Base-by-base conservation (phyloP, 2,797 vertebrate genomes). In the Rhynchotus rufescens region DNA sequence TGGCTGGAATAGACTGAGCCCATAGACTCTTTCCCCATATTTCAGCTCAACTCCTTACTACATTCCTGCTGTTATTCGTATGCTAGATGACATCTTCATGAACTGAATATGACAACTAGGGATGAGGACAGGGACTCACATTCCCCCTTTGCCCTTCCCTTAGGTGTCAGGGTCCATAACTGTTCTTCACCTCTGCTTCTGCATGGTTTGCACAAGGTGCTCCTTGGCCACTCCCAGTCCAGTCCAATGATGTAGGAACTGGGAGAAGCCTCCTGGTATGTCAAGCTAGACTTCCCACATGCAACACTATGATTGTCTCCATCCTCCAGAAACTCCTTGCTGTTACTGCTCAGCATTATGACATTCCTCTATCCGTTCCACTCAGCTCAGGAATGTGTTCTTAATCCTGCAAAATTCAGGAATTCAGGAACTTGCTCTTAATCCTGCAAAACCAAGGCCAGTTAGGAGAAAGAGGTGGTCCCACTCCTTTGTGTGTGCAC, bases 1-100 rank as follows among this genome's bases (percentile, higher is more conserved):
- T 17, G 73, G 56, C 28, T 7, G 13, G 6, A 38, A 9, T 38
- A 51, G 51, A 36, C 16, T 0, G 3, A 28, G 16, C 28, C 21
- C 28, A n/a, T n/a, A n/a, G n/a, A n/a, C n/a, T 32, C 68, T 56
- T 16, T 56, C 16, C 52, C 26, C 28, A n/a, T 56, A n/a, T n/a
- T 17, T n/a, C 28, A 68, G 45, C 16, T 64, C 60, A 19, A 21
- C 40, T 64, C 42, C 83, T n/a, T 28, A 6, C 4, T 26, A 34
- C 23, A 16, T 20, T 30, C 65, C 25, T 10, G 1, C 17, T 4
- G 11, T 32, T 32, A 52, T 62, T 17, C 25, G 0, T 1, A 8
- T 2, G 38, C 23, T 44, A 12, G 26, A 45, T n/a, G 16, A 42
- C 15, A 42, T 77, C 42, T 57, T 51, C 32, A 57, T 56, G 34